phyloP scores from a whole-genome alignment of 2,888 invertebrate species.

The Cephonodes hylas region DNA sequence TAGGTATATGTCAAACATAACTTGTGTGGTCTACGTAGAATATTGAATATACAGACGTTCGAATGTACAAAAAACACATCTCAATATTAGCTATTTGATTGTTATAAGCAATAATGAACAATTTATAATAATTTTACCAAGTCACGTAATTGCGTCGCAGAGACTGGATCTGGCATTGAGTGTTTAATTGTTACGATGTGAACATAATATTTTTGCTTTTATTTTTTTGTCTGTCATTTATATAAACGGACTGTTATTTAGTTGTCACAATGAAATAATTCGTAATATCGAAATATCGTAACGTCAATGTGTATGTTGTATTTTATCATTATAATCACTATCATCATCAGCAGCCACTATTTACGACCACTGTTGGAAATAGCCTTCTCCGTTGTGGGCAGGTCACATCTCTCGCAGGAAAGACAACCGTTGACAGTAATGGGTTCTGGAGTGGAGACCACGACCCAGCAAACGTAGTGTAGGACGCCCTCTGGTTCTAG shows the following conservation, averaged over 20 bases:
- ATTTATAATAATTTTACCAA: constrained; percentile 36
- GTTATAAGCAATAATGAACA: constrained; percentile 28
- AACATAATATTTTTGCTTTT: constrained; percentile 13
- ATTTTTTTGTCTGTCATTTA: constrained; percentile 2
- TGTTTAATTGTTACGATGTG: constrained; percentile 32
- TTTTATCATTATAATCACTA: too few species aligned
- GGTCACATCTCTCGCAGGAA: too few species aligned
- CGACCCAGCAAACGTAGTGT: too few species aligned
- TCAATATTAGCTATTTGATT: constrained; percentile 26
- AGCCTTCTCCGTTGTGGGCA: too few species aligned
- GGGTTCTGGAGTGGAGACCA: too few species aligned
- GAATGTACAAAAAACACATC: neutral
- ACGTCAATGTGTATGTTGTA: neutral
- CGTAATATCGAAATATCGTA: neutral
- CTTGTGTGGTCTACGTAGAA: neutral
- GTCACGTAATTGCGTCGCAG: constrained; percentile 33
- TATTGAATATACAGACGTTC: neutral
- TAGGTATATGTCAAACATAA: too few species aligned
- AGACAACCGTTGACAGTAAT: too few species aligned
- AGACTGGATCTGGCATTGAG: constrained; percentile 30
- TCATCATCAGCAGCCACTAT: too few species aligned
- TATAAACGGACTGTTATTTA: constrained; percentile 8
- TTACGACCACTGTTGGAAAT: too few species aligned
- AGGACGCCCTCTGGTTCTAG: too few species aligned
- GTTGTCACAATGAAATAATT: constrained; percentile 1